A percentile compares a stretch with the other conserved stretches of the same genome.
Evolutionary conservation across 2,888 invertebrate species (phyloP).

Genomic region (Napeogenes inachia): DNA sequence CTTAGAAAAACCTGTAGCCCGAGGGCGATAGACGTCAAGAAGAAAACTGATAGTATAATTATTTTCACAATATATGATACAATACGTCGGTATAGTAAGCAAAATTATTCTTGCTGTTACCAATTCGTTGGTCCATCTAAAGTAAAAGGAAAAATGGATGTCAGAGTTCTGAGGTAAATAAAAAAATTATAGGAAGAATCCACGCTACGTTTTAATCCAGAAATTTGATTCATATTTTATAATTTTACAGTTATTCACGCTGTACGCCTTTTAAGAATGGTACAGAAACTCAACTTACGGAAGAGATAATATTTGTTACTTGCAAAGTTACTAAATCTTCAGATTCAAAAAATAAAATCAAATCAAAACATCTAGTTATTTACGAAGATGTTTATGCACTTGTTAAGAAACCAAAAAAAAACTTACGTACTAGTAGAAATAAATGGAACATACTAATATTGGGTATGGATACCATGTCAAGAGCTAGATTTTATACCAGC

Average conservation of each 20-base stretch:
- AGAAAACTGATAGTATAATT: constrained; percentile 34
- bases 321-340: constrained; percentile 32
- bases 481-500: constrained; percentile 84
- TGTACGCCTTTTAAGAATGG: constrained; percentile 43
- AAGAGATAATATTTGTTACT: constrained; percentile 47
- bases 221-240: too few species aligned
- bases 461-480: constrained; percentile 90
- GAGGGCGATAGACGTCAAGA: constrained; percentile 43
- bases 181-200: too few species aligned
- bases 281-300: constrained; percentile 32
- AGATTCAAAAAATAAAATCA: constrained; percentile 9
- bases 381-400: constrained; percentile 49
- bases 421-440: constrained; percentile 1
- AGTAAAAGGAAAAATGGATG: constrained; percentile 35
- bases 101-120: constrained; percentile 44
- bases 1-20: constrained; percentile 38
- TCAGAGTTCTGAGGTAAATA: constrained; percentile 39
- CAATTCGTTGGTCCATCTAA: constrained; percentile 39
- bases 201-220: too few species aligned
- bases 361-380: constrained; percentile 26
- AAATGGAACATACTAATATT: constrained; percentile 81
- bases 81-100: constrained; percentile 34
- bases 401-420: constrained; percentile 37
- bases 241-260: constrained; percentile 41
- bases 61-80: constrained; percentile 40